Evolutionary conservation across 35 echinoderm and acorn worm species (phyloP), one percentile per base, ranked within the genome.

Genomic region (Heliocidaris erythrogramma): DNA sequence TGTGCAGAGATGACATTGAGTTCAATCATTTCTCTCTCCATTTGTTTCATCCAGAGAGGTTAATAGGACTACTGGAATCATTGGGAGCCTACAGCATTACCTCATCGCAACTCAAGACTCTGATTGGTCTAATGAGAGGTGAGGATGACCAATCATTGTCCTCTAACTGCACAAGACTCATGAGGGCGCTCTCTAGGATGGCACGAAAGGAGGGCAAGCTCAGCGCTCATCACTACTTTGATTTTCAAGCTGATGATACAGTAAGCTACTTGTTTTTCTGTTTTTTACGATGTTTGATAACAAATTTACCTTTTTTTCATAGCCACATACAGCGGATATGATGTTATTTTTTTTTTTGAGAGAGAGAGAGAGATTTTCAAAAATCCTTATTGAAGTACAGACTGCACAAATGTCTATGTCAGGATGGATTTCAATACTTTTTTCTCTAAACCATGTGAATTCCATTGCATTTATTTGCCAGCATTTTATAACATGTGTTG

Each of bases 141-240:
- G 31, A 56, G 0, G 97, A 99, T 48, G 98, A 99, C 93, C 96
- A 97, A 24, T 85, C 94, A 16, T 91, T 99, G 17, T 99, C 98
- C 0, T 96, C 96, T 0, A 78, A 97, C 14, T 97, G 97, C 60
- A 95, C 94, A 11, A 93, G 94, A 27, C 92, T 97, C 30, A 99
- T 99, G 98, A 96, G 97, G 88, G 95, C 88, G 9, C 88, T 97
- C 47, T 99, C 98, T 6, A 94, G 93, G 16, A 99, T 99, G 94
- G 98, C 98, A 5, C 91, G 98, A 31, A 99, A 97, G 88, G 98
- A 97, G 87, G 97, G 95, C 86, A 95, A 96, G 65, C 47, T 95
- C 13, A 97, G 98, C 49, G 97, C 98, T 0, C 97, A 96, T 88
- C 98, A 99, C 48, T 99, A 99, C 94, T 99, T 99, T 97, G 97